Base-by-base conservation (phyloP, 2,113 vertebrate genomes). In the Mobula hypostoma region DNA sequence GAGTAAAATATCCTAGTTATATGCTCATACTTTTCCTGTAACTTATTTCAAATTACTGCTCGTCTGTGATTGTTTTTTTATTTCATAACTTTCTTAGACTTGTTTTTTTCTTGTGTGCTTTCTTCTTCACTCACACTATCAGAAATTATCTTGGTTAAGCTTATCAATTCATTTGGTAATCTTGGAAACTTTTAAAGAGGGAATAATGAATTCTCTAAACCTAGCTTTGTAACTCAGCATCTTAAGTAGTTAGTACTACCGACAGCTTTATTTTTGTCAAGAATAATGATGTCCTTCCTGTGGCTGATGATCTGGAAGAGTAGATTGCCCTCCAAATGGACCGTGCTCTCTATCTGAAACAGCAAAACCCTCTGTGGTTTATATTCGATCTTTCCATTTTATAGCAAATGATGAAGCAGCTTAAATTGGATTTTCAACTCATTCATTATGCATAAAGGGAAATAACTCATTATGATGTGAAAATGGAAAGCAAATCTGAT, bases 351-450 rank as follows among this genome's bases (percentile, higher is more conserved):
- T 32, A 32, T 68, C 61, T 66, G 61, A 90, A 66, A 17, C 14
- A 90, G 85, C 61, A 32, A 66, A 15, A 66, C 14, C 7, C 85
- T 68, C 61, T 68, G 14, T 90, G 61, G 17, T 90, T 90, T 90
- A n/a, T 66, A 90, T 90, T 90, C 27, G 32, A 90, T 90, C 48
- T n/a, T 63, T 61, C 21, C 56, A 61, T 61, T 61, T 85, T n/a
- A 68, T 14, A 68, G 61, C 58, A 88, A 66, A 11, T 14, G 58
- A 14, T 63, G 12, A 90, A 90, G 15, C 14, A 63, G 29, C n/a
- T 90, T 66, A 66, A 90, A 66, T 66, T n/a, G n/a, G 85, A 90
- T 90, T 90, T n/a, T 90, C 85, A 32, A 90, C 61, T 68, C 85
- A 90, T 90, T 90, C 58, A 36, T 68, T 32, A 66, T 90, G n/a